Percentiles rank a stretch among this genome's conserved stretches.
Evolutionary conservation across 2,797 vertebrate genomes (phyloP).

Genomic region (Halcyon smyrnensis): DNA sequence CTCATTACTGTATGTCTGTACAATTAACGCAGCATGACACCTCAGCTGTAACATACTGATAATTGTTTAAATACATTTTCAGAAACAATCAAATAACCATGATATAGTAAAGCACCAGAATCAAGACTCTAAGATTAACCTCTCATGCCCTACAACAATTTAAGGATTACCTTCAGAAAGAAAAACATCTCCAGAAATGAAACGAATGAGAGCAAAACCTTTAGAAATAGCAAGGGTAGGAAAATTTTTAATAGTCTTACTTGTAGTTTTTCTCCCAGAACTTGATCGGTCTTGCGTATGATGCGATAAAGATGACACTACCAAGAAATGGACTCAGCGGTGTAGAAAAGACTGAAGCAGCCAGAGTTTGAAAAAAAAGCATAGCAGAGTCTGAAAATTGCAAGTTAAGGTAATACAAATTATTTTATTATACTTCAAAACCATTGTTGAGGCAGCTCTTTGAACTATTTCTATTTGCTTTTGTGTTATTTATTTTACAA

Average conservation of each 20-base stretch:
- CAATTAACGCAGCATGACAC: background rate
- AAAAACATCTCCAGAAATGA: background rate
- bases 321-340: slow-evolving; percentile 95
- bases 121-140: background rate
- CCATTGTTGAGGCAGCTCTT: background rate
- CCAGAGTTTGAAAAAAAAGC: slow-evolving; percentile 92
- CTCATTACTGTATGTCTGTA: background rate
- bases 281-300: slow-evolving; percentile 92
- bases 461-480: background rate
- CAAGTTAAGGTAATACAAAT: slow-evolving; percentile 75
- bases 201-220: background rate
- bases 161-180: background rate
- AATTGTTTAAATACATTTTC: slow-evolving; percentile 26
- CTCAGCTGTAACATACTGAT: background rate
- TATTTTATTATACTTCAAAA: background rate
- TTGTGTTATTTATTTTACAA: background rate
- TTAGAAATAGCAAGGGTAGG: background rate
- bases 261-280: slow-evolving; percentile 99
- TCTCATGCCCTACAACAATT: background rate
- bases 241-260: slow-evolving; percentile 80
- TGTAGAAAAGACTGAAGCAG: slow-evolving; percentile 92
- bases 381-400: slow-evolving; percentile 90
- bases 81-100: slow-evolving; percentile 8
- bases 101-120: background rate
- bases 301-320: slow-evolving; percentile 96